Evolutionary conservation across 2,888 invertebrate genomes (phyloP), one percentile per base, ranked within the genome.

Genomic region (Clusia tigrina): DNA sequence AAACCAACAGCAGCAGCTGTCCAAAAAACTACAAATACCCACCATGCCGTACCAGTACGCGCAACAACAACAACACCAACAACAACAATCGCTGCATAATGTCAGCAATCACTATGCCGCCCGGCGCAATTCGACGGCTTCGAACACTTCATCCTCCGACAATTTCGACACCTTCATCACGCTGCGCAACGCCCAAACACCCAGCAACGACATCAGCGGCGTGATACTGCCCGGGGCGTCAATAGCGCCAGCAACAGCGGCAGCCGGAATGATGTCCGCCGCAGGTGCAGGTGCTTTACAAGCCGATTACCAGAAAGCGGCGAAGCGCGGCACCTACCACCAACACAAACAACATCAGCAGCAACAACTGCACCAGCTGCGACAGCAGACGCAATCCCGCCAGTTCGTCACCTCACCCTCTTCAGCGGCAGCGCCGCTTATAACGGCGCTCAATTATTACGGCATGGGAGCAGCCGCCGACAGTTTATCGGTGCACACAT

Each of bases 151-250:
- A 54, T 81, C 82, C 26, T 74, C 78, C 23, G 80, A 81, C 63
- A 80, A 81, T 71, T 82, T 82, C 65, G 80, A 81, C 70, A 76
- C 70, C 62, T 81, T 81, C 71, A 80, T 79, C 64, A 70, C 74
- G 22, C 60, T 76, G 61, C 78, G 82, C 25, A 78, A 77, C 65
- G 73, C 71, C 23, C 60, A 26, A 24, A 48, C 67, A 60, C 60
- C 5, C 58, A 67, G 48, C 63, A n/a, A n/a, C n/a, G n/a, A 59
- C 69, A 68, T 48, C 74, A 71, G 57, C 66, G 67, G 20, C 69
- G 69, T 3, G 32, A 5, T 9, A 32, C 6, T 42, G 42, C 42
- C 42, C 42, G 12, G 12, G 18, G 32, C 37, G 26, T 24, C 54
- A 26, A 46, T 46, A 3, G 24, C 38, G 20, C 23, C 42, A 26